Evolutionary conservation across 2,888 invertebrate genomes (phyloP), one percentile per base, ranked within the genome.

Genomic region (Papilio demoleus): DNA sequence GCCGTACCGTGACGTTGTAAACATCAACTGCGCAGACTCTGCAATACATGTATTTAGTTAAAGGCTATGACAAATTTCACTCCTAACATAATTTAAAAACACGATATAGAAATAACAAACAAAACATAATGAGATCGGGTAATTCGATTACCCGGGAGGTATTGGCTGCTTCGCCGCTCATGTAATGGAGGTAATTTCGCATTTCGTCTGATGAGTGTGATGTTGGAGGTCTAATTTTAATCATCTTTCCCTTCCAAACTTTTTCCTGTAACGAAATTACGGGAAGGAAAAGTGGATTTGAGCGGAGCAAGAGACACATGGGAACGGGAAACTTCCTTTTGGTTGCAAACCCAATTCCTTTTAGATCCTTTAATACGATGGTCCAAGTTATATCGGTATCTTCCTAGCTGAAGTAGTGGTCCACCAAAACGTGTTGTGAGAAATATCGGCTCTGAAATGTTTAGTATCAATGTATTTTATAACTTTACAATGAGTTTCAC

Each of bases 281-380:
- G n/a, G n/a, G n/a, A n/a, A n/a, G n/a, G n/a, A n/a, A n/a, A n/a
- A n/a, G n/a, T n/a, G n/a, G n/a, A n/a, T n/a, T n/a, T n/a, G n/a
- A n/a, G n/a, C n/a, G n/a, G n/a, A n/a, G n/a, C n/a, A n/a, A n/a
- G n/a, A n/a, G n/a, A n/a, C n/a, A n/a, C n/a, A n/a, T n/a, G n/a
- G n/a, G n/a, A n/a, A n/a, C n/a, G n/a, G n/a, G n/a, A n/a, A n/a
- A n/a, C n/a, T n/a, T n/a, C n/a, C n/a, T n/a, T n/a, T n/a, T n/a
- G n/a, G n/a, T n/a, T 73, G 64, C 81, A 81, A 31, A 77, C 75
- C 80, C 80, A 81, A 5, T 68, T 53, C 0, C 53, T 60, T 47
- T 64, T 74, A 0, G 69, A 61, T 0, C 74, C 74, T 6, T 53
- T 45, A 31, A 73, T 75, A 3, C 73, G 9, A 6, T 22, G 70